Evolutionary conservation across 2,888 invertebrate genomes (phyloP).

Genomic region (Melieria crassipennis): DNA sequence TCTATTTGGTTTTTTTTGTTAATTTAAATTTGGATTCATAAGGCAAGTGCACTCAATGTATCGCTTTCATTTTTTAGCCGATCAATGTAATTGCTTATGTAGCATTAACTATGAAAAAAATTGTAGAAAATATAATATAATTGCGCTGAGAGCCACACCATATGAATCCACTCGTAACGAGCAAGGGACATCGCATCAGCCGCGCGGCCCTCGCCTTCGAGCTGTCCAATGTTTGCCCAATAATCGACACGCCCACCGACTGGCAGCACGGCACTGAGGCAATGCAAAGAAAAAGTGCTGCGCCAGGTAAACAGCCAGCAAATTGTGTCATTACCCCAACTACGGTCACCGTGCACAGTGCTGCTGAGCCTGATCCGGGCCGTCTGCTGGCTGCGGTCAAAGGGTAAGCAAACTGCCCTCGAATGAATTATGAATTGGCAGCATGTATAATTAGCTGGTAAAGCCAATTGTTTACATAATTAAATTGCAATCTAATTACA

Average conservation of each 20-base stretch:
- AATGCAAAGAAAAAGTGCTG: background rate
- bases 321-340: slow-evolving; percentile 55
- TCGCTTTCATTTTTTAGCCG: too few relatives aligned
- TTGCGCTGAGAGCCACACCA: slow-evolving; percentile 53
- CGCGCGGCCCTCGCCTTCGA: slow-evolving; percentile 40
- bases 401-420: slow-evolving; percentile 42
- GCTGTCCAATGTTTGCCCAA: slow-evolving; percentile 60
- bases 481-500: slow-evolving; percentile 57
- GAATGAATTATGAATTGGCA: slow-evolving; percentile 42
- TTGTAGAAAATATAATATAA: background rate
- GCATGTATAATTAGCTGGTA: slow-evolving; percentile 36
- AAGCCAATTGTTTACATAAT: slow-evolving; percentile 55
- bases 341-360: background rate
- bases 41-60: too few relatives aligned
- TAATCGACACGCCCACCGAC: slow-evolving; percentile 54
- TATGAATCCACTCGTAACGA: slow-evolving; percentile 43
- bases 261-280: background rate
- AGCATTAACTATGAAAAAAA: too few relatives aligned
- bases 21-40: too few relatives aligned
- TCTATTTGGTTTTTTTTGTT: too few relatives aligned
- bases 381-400: slow-evolving; percentile 24
- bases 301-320: slow-evolving; percentile 13
- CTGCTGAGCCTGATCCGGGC: slow-evolving; percentile 8
- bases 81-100: too few relatives aligned
- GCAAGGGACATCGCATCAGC: slow-evolving; percentile 24